Conservation (phyloP, 1,140 invertebrate genomes). For the Neodiprion virginianus region DNA sequence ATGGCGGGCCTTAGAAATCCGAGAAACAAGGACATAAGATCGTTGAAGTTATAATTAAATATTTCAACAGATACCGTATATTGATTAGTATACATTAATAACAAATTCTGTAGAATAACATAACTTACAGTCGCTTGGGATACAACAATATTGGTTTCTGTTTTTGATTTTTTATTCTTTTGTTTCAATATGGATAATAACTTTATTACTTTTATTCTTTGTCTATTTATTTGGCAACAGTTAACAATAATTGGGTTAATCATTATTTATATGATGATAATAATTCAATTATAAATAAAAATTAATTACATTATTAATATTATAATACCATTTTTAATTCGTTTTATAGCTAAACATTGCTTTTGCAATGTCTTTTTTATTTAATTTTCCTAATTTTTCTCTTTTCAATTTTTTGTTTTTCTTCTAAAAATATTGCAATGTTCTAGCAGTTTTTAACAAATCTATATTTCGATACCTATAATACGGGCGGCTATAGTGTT, state of each 20-base stretch:
- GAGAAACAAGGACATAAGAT: not conserved
- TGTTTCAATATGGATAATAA: not conserved
- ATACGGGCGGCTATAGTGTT: too few relatives aligned
- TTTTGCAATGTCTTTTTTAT: too few relatives aligned
- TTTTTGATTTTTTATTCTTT: constrained; percentile 20
- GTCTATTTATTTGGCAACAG: constrained; percentile 58
- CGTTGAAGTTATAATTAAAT: constrained; percentile 48
- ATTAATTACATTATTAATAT: constrained; percentile 30
- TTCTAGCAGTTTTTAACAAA: too few relatives aligned
- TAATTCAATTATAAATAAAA: too few relatives aligned
- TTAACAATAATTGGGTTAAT: constrained; percentile 12
- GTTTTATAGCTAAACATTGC: too few relatives aligned
- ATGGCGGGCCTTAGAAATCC: too few relatives aligned
- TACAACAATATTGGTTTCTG: not conserved
- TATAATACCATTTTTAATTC: not conserved
- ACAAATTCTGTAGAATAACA: constrained; percentile 34
- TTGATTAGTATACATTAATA: constrained; percentile 55
- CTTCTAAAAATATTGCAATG: too few relatives aligned
- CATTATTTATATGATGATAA: constrained; percentile 39
- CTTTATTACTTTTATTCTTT: constrained; percentile 32
- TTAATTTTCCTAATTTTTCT: too few relatives aligned
- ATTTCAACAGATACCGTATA: constrained; percentile 49
- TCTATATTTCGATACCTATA: too few relatives aligned
- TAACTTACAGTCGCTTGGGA: too few relatives aligned
- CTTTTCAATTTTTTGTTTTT: too few relatives aligned